These are phyloP conservation scores for Peromyscus eremicus DNA, from an alignment of 2,797 vertebrate species.

Conservation along the genomic window DNA sequence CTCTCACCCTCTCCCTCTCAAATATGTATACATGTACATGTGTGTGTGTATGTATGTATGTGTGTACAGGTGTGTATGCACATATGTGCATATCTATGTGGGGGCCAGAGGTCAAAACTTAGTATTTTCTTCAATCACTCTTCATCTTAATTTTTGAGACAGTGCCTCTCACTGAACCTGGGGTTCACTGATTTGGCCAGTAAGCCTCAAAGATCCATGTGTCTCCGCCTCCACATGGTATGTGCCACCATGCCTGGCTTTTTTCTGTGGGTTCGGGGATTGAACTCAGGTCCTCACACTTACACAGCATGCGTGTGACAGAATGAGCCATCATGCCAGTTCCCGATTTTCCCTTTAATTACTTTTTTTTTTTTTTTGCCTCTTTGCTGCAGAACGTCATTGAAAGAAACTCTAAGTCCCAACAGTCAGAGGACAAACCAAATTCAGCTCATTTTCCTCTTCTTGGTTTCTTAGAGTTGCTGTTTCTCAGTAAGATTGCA, in stretches of 20 bases:
- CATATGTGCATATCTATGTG: neutral
- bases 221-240: too few species aligned
- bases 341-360: neutral
- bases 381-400: neutral
- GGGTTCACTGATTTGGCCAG: neutral
- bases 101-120: neutral
- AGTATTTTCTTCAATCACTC: neutral
- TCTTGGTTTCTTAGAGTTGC: neutral
- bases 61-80: neutral
- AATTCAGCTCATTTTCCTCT: accelerated
- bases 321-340: too few species aligned
- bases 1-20: neutral
- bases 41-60: too few species aligned
- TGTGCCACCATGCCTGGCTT: neutral
- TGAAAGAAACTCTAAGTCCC: neutral
- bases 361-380: accelerated
- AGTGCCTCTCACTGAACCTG: neutral
- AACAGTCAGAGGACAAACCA: neutral
- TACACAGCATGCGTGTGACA: neutral
- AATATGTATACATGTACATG: neutral
- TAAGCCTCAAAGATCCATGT: neutral
- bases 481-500: neutral
- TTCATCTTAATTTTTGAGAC: neutral
- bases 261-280: neutral
- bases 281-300: neutral